Evolutionary conservation across 1,140 invertebrate genomes (phyloP).

Genomic region (Aphis craccivora): DNA sequence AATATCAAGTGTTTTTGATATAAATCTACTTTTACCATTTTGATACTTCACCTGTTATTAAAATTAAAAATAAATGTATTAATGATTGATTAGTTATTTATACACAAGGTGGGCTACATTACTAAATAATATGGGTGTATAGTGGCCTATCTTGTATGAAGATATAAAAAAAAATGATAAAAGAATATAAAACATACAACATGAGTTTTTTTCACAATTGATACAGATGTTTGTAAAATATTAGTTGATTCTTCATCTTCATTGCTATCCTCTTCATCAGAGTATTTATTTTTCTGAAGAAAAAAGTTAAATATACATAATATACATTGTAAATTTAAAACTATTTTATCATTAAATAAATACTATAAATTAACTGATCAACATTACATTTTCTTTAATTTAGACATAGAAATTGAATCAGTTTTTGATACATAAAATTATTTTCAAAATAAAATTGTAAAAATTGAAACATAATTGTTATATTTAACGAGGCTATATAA

Average conservation of each 20-base stretch:
- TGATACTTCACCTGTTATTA: neutral
- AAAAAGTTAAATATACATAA: neutral
- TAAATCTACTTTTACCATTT: neutral
- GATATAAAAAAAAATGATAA: neutral
- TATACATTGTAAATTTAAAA: neutral
- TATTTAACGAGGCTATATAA: neutral
- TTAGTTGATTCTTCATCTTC: neutral
- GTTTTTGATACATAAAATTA: neutral
- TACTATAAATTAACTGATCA: neutral
- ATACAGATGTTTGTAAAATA: neutral
- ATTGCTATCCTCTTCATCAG: constrained; percentile 7
- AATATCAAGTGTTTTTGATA: neutral
- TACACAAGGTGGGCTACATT: neutral
- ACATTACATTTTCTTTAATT: neutral
- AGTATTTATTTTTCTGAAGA: constrained; percentile 30
- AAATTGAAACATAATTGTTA: neutral
- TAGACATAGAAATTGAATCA: no score
- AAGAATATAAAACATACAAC: neutral
- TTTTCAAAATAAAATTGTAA: neutral
- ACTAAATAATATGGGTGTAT: neutral
- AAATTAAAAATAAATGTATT: neutral
- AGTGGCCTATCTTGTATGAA: neutral
- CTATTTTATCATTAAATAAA: neutral
- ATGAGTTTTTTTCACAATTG: constrained; percentile 7
- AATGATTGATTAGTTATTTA: neutral